Evolutionary conservation across 2,888 invertebrate species (phyloP).

Genomic region (Tiliacea citrago): DNA sequence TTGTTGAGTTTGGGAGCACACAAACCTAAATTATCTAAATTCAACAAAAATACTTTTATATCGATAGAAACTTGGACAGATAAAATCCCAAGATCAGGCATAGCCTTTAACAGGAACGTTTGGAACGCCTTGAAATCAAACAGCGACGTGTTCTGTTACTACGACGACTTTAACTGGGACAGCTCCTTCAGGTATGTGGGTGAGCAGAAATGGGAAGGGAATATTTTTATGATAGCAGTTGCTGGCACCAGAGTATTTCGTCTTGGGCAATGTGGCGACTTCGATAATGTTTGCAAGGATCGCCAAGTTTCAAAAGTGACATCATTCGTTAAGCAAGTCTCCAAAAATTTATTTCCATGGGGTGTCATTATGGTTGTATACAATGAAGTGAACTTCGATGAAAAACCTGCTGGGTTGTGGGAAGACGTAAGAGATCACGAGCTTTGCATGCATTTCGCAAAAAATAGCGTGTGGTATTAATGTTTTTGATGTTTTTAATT

Average conservation of each 20-base stretch:
- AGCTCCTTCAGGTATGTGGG: conserved; percentile 70
- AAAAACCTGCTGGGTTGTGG: conserved; percentile 63
- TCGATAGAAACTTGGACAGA: conserved; percentile 68
- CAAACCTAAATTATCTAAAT: conserved; percentile 54
- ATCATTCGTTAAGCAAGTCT: conserved; percentile 57
- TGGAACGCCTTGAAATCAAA: conserved; percentile 72
- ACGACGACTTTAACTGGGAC: conserved; percentile 74
- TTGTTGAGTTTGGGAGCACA: conserved; percentile 72
- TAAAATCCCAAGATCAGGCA: conserved; percentile 61
- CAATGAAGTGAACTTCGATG: conserved; percentile 20
- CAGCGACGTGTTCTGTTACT: conserved; percentile 70
- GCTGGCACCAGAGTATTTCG: conserved; percentile 72
- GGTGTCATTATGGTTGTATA: conserved; percentile 34
- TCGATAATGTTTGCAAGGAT: conserved; percentile 50
- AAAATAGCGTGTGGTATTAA: conserved; percentile 54
- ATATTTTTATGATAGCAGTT: conserved; percentile 64
- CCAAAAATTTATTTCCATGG: conserved; percentile 63
- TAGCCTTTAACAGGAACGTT: conserved; percentile 72
- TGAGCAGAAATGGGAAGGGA: conserved; percentile 56
- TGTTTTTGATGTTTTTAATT: conserved; percentile 23
- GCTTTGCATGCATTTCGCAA: conserved; percentile 72
- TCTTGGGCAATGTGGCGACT: conserved; percentile 63
- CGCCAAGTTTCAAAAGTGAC: conserved; percentile 54
- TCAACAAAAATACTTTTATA: conserved; percentile 45
- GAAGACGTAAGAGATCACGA: conserved; percentile 74